phyloP scores from a whole-genome alignment of 2,888 invertebrate genomes.

The Stratiomys singularior region DNA sequence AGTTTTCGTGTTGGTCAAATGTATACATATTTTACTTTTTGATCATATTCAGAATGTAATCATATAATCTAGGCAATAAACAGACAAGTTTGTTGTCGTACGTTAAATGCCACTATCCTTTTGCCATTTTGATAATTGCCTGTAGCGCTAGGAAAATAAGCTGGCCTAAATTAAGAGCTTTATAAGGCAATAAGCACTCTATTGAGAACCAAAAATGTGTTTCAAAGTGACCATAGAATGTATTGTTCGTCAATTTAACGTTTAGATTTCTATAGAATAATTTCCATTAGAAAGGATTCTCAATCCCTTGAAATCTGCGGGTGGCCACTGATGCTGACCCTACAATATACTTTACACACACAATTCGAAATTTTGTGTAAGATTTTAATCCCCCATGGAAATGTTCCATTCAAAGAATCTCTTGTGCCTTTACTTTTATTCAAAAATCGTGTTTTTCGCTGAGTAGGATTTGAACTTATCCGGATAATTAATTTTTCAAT shows the following conservation, averaged over 20 bases:
- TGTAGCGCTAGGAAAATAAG: background rate
- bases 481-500: background rate
- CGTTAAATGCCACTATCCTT: background rate
- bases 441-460: too few species aligned
- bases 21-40: too few species aligned
- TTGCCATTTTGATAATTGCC: slow-evolving; percentile 2
- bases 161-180: background rate
- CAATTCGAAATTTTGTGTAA: too few species aligned
- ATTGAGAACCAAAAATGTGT: background rate
- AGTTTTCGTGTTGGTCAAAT: too few species aligned
- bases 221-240: background rate
- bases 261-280: background rate
- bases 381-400: too few species aligned
- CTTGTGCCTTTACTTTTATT: too few species aligned
- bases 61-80: too few species aligned
- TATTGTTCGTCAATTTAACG: background rate
- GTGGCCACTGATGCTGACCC: background rate
- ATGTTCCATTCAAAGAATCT: too few species aligned
- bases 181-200: background rate
- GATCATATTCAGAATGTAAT: too few species aligned
- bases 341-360: background rate
- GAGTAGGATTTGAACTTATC: background rate
- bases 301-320: background rate
- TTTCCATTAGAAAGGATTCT: background rate
- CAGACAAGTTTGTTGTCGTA: background rate